Percentiles rank a stretch among this genome's conserved stretches.
phyloP scores from a whole-genome alignment of 2,888 invertebrate genomes.

The Thymelicus lineola region DNA sequence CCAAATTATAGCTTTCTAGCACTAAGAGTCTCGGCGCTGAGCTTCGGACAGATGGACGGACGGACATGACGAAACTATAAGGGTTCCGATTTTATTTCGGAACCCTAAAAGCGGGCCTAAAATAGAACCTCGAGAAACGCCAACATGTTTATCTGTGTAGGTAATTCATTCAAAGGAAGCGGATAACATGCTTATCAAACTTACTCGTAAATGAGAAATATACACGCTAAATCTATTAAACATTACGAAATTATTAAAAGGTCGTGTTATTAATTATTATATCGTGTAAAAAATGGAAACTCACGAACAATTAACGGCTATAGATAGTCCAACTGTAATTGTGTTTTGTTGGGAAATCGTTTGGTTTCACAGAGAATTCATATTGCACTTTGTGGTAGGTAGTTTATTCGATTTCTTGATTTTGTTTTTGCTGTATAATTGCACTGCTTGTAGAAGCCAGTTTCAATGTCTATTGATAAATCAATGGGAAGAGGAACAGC shows the following conservation, averaged over 20 bases:
- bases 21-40: too few relatives aligned
- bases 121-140: background rate
- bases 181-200: conserved; percentile 23
- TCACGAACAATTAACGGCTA: conserved; percentile 26
- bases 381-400: conserved; percentile 46
- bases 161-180: conserved; percentile 14
- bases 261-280: conserved; percentile 20
- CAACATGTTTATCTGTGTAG: background rate
- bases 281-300: conserved; percentile 26
- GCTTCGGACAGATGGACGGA: too few relatives aligned
- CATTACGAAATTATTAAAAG: conserved; percentile 22
- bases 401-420: conserved; percentile 12
- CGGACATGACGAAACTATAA: too few relatives aligned
- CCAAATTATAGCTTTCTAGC: too few relatives aligned
- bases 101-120: too few relatives aligned
- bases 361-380: conserved; percentile 59
- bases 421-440: too few relatives aligned
- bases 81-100: too few relatives aligned
- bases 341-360: conserved; percentile 58
- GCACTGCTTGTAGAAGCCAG: too few relatives aligned
- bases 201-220: conserved; percentile 26
- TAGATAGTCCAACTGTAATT: conserved; percentile 51
- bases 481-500: too few relatives aligned
- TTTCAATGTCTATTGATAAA: too few relatives aligned
- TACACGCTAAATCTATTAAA: conserved; percentile 32